These are phyloP conservation scores for Bradypodion pumilum DNA, from an alignment of 2,797 vertebrate species.

Conservation along the genomic window DNA sequence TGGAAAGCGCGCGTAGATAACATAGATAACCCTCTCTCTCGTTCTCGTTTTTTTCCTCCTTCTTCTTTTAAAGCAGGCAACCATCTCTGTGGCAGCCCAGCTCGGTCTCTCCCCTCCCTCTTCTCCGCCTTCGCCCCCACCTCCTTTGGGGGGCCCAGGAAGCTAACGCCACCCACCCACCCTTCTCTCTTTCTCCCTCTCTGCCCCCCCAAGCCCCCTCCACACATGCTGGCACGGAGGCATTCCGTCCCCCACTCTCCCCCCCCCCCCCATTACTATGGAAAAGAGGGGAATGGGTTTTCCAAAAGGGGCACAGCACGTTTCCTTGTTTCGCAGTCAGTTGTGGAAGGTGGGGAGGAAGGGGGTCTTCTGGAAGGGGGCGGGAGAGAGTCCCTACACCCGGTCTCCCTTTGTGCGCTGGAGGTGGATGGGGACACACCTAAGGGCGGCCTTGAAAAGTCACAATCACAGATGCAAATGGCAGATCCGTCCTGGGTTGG, in stretches of 20 bases:
- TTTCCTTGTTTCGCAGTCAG: background rate
- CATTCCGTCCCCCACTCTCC: slow-evolving; percentile 38
- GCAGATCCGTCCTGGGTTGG: background rate
- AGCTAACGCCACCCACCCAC: background rate
- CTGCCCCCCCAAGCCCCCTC: no score
- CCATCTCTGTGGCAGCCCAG: slow-evolving; percentile 54
- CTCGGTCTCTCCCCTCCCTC: slow-evolving; percentile 31
- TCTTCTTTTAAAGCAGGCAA: slow-evolving; percentile 11
- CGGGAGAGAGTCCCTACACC: background rate
- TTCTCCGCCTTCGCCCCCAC: slow-evolving; percentile 17
- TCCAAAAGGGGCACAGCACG: background rate
- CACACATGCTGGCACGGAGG: background rate
- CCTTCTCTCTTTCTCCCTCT: background rate
- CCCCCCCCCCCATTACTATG: slow-evolving; percentile 33
- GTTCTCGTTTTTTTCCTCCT: background rate
- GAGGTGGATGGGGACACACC: background rate
- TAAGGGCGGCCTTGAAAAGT: no score
- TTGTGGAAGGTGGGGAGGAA: background rate
- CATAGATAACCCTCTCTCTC: background rate
- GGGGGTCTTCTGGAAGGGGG: no score
- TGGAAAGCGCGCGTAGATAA: slow-evolving; percentile 35
- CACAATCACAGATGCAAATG: no score
- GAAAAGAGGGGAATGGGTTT: no score
- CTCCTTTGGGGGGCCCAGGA: background rate
- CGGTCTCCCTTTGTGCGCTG: background rate